A percentile compares a stretch with the other conserved stretches of the same genome.
Evolutionary conservation across 2,888 invertebrate species (phyloP).

Genomic region (Tinea semifulvella): DNA sequence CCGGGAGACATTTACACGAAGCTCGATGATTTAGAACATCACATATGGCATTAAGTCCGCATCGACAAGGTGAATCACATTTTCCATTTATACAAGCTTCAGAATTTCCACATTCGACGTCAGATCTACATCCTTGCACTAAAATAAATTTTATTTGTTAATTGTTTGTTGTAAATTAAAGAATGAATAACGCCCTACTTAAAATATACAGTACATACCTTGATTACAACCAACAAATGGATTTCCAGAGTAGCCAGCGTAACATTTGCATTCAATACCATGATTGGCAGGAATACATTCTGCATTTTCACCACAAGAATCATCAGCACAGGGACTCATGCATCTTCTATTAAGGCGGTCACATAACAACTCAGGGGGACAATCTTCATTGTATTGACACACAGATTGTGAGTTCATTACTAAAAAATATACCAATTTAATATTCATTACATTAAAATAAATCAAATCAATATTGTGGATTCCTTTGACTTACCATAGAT

Average conservation of each 20-base stretch:
- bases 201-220: constrained; percentile 41
- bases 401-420: constrained; percentile 54
- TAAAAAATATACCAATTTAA: constrained; percentile 35
- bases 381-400: constrained; percentile 91
- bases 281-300: constrained; percentile 81
- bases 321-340: constrained; percentile 81
- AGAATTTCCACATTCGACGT: constrained; percentile 75
- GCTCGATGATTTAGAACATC: constrained; percentile 82
- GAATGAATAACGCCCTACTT: too few species aligned
- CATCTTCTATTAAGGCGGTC: constrained; percentile 86
- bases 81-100: constrained; percentile 82
- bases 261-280: constrained; percentile 79
- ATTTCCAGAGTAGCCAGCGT: constrained; percentile 78
- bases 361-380: constrained; percentile 85
- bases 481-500: too few species aligned
- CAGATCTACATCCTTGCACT: constrained; percentile 76
- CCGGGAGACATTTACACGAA: constrained; percentile 82
- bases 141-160: too few species aligned
- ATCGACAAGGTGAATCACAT: constrained; percentile 80
- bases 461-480: too few species aligned
- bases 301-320: constrained; percentile 84
- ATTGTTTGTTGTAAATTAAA: neutral
- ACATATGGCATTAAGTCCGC: constrained; percentile 83
- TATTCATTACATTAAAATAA: neutral
- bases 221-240: constrained; percentile 76